Evolutionary conservation across 2,888 invertebrate genomes (phyloP).

Genomic region (Heliconius ethilla): DNA sequence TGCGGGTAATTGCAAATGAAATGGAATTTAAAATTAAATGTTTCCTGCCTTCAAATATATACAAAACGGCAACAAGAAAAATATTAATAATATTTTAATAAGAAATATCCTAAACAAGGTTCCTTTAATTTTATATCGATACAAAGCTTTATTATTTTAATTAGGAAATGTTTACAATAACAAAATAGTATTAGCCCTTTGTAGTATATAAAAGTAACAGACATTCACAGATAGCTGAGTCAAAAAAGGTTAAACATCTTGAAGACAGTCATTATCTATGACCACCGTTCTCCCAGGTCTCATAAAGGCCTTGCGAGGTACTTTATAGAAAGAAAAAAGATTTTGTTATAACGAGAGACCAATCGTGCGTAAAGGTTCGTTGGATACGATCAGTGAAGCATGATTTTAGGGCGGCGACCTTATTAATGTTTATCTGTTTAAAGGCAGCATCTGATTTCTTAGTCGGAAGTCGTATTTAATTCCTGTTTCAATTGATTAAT

Average conservation of each 20-base stretch:
- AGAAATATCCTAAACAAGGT: no score
- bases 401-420: slow-evolving; percentile 57
- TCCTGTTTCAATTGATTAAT: no score
- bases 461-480: background rate
- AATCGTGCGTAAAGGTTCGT: slow-evolving; percentile 58
- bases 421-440: slow-evolving; percentile 49
- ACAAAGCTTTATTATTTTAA: no score
- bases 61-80: no score
- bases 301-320: slow-evolving; percentile 49
- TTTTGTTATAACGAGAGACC: slow-evolving; percentile 61
- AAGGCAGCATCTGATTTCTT: background rate
- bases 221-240: slow-evolving; percentile 29
- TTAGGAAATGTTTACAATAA: no score
- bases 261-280: slow-evolving; percentile 47
- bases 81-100: no score
- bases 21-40: no score
- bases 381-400: slow-evolving; percentile 58
- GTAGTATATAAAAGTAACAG: slow-evolving; percentile 14
- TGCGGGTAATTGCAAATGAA: no score
- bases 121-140: no score
- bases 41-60: no score
- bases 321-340: slow-evolving; percentile 60
- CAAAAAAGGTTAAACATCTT: slow-evolving; percentile 39
- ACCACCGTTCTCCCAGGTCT: slow-evolving; percentile 46
- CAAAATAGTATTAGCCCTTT: background rate